Base-by-base conservation (phyloP, 92 coral and sea anemone species). In the Palythoa grandis region DNA sequence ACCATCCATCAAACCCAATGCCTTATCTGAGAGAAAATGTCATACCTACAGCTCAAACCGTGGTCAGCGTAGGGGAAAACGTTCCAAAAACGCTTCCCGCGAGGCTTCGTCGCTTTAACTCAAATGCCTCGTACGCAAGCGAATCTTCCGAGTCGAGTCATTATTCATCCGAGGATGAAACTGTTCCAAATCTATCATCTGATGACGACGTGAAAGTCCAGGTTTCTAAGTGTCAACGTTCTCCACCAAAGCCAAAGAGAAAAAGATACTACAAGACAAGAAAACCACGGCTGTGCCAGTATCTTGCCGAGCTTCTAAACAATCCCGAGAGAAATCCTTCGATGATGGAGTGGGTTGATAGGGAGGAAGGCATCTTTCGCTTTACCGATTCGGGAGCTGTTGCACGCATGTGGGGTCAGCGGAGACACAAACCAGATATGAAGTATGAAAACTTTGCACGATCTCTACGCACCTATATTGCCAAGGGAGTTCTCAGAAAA, bases 391-490 rank as follows among this genome's bases (percentile, higher is more conserved):
- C 99, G 7, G 85, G 94, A 50, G 93, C 93, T 61, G 98, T 97
- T 14, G 99, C 99, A 1, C 98, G 96, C n/a, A 87, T 91, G 76
- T 97, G 99, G 99, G 99, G 99, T 29, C 90, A 91, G 60, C 88
- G 99, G 77, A 77, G 99, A 52, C 93, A 97, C 83, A 97, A 97
- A 86, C 99, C 99, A 5, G 85, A 83, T 53, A 97, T 97, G 99
- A 97, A 97, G 91, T 97, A 97, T 73, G 99, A 97, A 91, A 97
- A 97, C 93, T 97, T 97, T 90, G 99, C 99, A 8, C 95, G 99
- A 9, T 97, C 99, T 1, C 67, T 97, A 39, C 97, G 99, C 57
- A 97, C 98, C 22, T 97, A 97, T 84, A 97, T 97, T 72, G 99
- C 99, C 35, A 97, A 97, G 82, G 99, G 99, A 13, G 95, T 97